These are phyloP conservation scores for Acanthopleura granulata DNA, from an alignment of 2,888 invertebrate species.

Conservation along the genomic window DNA sequence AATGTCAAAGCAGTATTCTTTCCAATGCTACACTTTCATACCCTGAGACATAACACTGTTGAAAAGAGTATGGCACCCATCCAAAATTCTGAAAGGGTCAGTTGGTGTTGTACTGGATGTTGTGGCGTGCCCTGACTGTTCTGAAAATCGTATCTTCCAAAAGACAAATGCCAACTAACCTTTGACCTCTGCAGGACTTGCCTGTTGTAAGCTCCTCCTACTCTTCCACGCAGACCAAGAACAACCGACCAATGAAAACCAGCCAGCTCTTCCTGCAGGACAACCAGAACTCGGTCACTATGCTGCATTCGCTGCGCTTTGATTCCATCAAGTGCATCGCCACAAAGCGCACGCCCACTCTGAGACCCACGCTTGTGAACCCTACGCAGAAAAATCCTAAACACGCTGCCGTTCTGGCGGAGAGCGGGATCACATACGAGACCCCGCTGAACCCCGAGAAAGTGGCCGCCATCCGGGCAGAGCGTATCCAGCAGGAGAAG, in stretches of 20 bases:
- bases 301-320: constrained; percentile 78
- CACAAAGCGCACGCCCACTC: constrained; percentile 75
- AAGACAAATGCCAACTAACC: neutral
- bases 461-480: constrained; percentile 76
- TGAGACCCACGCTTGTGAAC: constrained; percentile 82
- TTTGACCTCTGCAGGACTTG: constrained; percentile 11
- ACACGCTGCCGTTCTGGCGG: constrained; percentile 85
- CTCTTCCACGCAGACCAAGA: constrained; percentile 73
- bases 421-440: constrained; percentile 87
- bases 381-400: constrained; percentile 82
- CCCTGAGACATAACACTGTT: too few relatives aligned
- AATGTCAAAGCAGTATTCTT: too few relatives aligned
- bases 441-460: constrained; percentile 83
- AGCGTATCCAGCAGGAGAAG: constrained; percentile 82
- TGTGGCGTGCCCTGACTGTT: too few relatives aligned
- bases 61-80: too few relatives aligned
- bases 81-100: too few relatives aligned
- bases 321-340: constrained; percentile 83
- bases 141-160: too few relatives aligned
- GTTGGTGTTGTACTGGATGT: too few relatives aligned
- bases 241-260: constrained; percentile 80
- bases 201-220: constrained; percentile 16
- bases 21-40: too few relatives aligned
- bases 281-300: constrained; percentile 80
- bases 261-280: constrained; percentile 83